A percentile compares a stretch with the other conserved stretches of the same genome.
Conservation (phyloP, 2,888 invertebrate species). For the Nomada lathburiana region DNA sequence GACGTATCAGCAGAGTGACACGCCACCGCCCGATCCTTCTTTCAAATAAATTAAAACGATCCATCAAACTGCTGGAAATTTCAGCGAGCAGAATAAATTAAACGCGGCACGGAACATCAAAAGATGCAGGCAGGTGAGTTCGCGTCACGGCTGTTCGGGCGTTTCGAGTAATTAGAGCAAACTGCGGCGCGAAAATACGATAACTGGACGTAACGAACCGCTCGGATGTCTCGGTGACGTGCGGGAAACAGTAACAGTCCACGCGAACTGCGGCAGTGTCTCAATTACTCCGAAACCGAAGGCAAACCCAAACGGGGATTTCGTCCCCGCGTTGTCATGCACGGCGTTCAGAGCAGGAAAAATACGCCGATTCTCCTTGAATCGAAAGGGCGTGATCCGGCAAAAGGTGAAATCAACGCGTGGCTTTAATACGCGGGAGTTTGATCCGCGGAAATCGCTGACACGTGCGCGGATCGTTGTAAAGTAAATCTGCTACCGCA, state of each 20-base stretch:
- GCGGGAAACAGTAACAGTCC: background rate
- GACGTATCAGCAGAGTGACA: background rate
- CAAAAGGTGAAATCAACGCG: constrained; percentile 16
- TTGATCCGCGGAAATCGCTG: constrained; percentile 36
- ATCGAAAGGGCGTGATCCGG: constrained; percentile 7
- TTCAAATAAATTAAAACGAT: background rate
- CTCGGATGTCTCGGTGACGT: background rate
- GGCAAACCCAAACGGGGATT: background rate
- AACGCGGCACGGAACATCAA: background rate
- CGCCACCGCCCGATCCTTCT: background rate
- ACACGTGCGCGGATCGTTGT: background rate
- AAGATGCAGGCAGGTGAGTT: constrained; percentile 22
- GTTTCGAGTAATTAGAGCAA: constrained; percentile 4
- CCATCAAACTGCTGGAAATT: background rate
- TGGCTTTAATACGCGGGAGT: constrained; percentile 15
- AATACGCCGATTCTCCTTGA: background rate
- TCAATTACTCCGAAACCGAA: background rate
- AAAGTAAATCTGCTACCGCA: too few species aligned
- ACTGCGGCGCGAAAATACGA: constrained; percentile 12
- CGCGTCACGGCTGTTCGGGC: background rate
- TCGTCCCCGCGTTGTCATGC: background rate
- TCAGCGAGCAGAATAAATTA: constrained; percentile 8
- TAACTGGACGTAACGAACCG: constrained; percentile 11
- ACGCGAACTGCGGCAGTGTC: background rate
- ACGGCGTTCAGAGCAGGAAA: background rate